Evolutionary conservation across 2,888 invertebrate genomes (phyloP), one percentile per base, ranked within the genome.

Genomic region (Itoplectis maculator): DNA sequence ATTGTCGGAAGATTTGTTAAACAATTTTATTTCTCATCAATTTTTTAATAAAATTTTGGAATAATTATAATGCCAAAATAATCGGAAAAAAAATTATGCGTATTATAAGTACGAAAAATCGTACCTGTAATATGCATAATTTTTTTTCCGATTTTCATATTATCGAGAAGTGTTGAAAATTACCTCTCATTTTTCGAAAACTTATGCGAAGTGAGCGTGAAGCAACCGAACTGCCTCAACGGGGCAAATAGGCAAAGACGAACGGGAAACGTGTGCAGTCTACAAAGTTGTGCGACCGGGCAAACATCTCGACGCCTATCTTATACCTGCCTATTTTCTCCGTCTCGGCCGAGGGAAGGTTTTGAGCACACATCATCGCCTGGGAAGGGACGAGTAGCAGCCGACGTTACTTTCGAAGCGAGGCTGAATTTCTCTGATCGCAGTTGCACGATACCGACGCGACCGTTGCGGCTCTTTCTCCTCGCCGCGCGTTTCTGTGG

Each of bases 391-490:
- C 13, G 40, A 15, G 8, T n/a, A n/a, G n/a, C n/a, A 15, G 56
- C 29, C 7, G 20, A 37, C 18, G 8, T 73, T 61, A 18, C 81
- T 81, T 78, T 77, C 81, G 13, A 76, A 65, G 56, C 56, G 70
- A 70, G 73, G 54, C 45, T 61, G 18, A 81, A 81, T 78, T 77
- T 81, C 77, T 74, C 77, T 69, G 66, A 77, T 81, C 68, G 68
- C 37, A 9, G 37, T 49, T 29, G 45, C 45, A 29, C 73, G 47
- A 61, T 66, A 68, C 13, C 8, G 20, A 11, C 29, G 29, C 15
- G 35, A 56, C 18, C 56, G 29, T 51, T 37, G 51, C 29, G 5
- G 51, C 47, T 68, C 69, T 69, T 51, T 54, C 20, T 37, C 37
- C 37, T 54, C 20, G 7, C 40, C 40, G n/a, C 35, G 5, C 51